Evolutionary conservation across 2,113 vertebrate genomes (phyloP).

Genomic region (Corythoichthys intestinalis): DNA sequence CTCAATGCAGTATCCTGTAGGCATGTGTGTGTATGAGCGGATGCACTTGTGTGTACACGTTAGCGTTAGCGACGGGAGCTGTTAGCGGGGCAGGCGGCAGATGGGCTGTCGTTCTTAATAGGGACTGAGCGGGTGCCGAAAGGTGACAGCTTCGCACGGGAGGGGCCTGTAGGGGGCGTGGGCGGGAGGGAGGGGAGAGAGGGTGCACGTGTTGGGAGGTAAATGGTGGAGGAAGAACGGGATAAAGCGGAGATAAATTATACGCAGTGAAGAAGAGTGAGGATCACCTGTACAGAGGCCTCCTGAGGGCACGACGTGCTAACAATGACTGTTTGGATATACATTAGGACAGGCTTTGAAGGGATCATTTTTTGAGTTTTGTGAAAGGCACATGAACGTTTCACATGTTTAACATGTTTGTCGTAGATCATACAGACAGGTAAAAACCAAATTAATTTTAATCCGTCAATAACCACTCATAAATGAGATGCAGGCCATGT

Average conservation of each 20-base stretch:
- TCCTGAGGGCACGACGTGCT: slow-evolving; percentile 13
- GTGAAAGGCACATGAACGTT: not conserved
- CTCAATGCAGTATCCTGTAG: slow-evolving; percentile 26
- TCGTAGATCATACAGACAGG: not conserved
- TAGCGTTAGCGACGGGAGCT: slow-evolving; percentile 68
- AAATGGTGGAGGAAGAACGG: slow-evolving; percentile 33
- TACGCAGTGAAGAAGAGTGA: slow-evolving; percentile 43
- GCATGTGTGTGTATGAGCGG: slow-evolving; percentile 39
- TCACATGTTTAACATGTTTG: not conserved
- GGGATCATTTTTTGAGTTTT: not conserved
- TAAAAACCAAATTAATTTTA: too few relatives aligned
- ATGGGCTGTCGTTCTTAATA: slow-evolving; percentile 80
- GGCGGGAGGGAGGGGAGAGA: slow-evolving; percentile 27
- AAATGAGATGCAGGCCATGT: not conserved
- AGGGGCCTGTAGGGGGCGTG: slow-evolving; percentile 33
- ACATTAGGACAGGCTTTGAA: not conserved
- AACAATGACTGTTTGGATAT: not conserved
- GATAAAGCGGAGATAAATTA: slow-evolving; percentile 59
- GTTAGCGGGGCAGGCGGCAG: slow-evolving; percentile 73
- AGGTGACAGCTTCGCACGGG: slow-evolving; percentile 65
- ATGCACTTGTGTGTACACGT: slow-evolving; percentile 51
- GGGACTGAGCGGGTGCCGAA: slow-evolving; percentile 67
- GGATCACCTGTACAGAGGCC: slow-evolving; percentile 27
- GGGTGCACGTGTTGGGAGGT: slow-evolving; percentile 17
- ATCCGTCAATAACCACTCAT: too few relatives aligned